A percentile compares a stretch with the other conserved stretches of the same genome.
These are phyloP conservation scores for Silvanus unidentatus DNA, from an alignment of 2,888 invertebrate genomes.

Conservation along the genomic window DNA sequence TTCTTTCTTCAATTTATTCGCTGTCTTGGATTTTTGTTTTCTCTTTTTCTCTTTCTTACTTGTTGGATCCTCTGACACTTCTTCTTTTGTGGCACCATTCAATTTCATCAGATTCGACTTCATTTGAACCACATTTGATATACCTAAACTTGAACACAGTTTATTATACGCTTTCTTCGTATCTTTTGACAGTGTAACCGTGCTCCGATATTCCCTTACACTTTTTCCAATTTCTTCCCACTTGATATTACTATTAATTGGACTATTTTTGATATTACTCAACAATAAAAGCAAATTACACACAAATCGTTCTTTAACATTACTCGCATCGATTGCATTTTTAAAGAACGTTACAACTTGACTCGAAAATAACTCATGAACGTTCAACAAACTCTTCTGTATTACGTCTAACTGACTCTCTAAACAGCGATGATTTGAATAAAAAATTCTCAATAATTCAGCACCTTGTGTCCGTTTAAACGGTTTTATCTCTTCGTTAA, in stretches of 20 bases:
- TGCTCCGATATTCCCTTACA: conserved; percentile 41
- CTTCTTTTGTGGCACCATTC: conserved; percentile 22
- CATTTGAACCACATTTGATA: conserved; percentile 38
- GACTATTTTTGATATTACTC: conserved; percentile 48
- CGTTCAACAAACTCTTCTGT: conserved; percentile 34
- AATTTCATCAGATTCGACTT: conserved; percentile 31
- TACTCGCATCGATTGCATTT: conserved; percentile 38
- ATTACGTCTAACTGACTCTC: conserved; percentile 35
- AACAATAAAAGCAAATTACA: conserved; percentile 52
- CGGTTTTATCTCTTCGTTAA: conserved; percentile 55
- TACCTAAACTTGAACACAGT: conserved; percentile 43
- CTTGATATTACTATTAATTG: conserved; percentile 34
- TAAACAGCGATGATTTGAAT: conserved; percentile 53
- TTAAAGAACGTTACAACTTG: conserved; percentile 45
- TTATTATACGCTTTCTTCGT: conserved; percentile 47
- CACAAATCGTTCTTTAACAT: conserved; percentile 55
- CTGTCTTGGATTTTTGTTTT: conserved; percentile 39
- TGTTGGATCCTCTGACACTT: conserved; percentile 14
- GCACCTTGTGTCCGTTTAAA: conserved; percentile 63
- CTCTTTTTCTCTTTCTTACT: conserved; percentile 23
- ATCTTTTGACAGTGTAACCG: conserved; percentile 43
- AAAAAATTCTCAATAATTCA: conserved; percentile 61
- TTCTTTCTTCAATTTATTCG: conserved; percentile 48
- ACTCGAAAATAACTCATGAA: conserved; percentile 49
- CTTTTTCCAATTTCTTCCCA: conserved; percentile 44